Base-by-base conservation (phyloP, 2,888 invertebrate species). In the Amiota communis region DNA sequence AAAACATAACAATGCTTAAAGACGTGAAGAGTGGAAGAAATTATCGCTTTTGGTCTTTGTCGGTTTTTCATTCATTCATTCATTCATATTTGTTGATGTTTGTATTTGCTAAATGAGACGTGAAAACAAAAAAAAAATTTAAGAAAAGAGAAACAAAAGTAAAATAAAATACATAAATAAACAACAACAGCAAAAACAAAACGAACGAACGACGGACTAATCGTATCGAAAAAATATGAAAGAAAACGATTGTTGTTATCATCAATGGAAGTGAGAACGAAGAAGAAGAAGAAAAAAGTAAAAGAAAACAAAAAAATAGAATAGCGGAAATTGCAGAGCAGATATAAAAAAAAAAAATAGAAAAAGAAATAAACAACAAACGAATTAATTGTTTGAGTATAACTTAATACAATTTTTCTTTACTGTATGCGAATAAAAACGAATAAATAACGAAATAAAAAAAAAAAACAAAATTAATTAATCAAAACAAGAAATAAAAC, bases 221-320 rank as follows among this genome's bases (percentile, higher is more conserved):
- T 23, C 3, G 23, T 2, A 23, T 23, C 73, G 73, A 57, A 70
- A 59, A n/a, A 80, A 71, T 71, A 77, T 80, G 76, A 85, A 86
- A 84, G 85, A 85, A 81, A 82, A 79, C 84, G 81, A 80, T 84
- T 84, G 84, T 83, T 85, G 76, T 78, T 70, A 11, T 49, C 47
- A n/a, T 20, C 36, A 36, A 36, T 49, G 47, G 48, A 70, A 70
- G 48, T 11, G 13, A 73, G 57, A 65, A 76, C 53, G 74, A 74
- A 57, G 64, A 74, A 64, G 47, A 46, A 65, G 48, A 23, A 20
- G 63, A 71, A 70, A 71, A 72, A 76, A 74, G 61, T n/a, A 75
- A 81, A 78, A 74, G 76, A 81, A 76, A 71, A 79, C 72, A 79
- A 71, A 71, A 73, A 59, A n/a, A 48, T 72, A 71, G 75, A 72